Base-by-base conservation (phyloP, 2,113 vertebrate genomes). In the Melozone crissalis region DNA sequence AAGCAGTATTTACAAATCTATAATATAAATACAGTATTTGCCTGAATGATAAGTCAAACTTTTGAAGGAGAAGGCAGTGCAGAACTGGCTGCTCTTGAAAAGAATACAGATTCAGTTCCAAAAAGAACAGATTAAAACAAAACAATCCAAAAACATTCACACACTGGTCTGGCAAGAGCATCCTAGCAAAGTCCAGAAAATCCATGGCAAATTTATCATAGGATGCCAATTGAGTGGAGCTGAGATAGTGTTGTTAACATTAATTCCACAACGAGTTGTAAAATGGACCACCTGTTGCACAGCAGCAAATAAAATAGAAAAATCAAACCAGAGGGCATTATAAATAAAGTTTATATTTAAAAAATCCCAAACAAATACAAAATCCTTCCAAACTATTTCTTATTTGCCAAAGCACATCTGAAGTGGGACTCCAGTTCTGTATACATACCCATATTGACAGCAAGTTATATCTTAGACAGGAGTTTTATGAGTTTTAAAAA, bases 191-290 rank as follows among this genome's bases (percentile, higher is more conserved):
- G 30, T n/a, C 24, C 66, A 37, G 39, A 63, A 88, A 76, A 66
- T 5, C 6, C 7, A 2, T 1, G 4, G 14, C 14, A 55, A 66
- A 30, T 59, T 63, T 58, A 68, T 20, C 11, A 33, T 20, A 51
- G 35, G 41, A 23, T 2, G 2, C 39, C 41, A 63, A 5, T 1
- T 0, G 3, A 74, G 21, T 24, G 20, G 14, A 76, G 35, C 9
- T 19, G 9, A 54, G 61, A 37, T 3, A 67, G 31, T 9, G n/a
- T 5, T 46, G 37, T 30, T 72, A 68, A 44, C 22, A 55, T n/a
- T 39, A 63, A 57, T 57, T 74, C 19, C 37, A 13, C 39, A 67
- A 9, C 9, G 9, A 79, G 21, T 24, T 46, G 33, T 33, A 73
- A 58, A 57, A 74, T 4, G 14, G 33, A n/a, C 11, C 31, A 66